Evolutionary conservation across 2,113 vertebrate species (phyloP).

Genomic region (Neogale vison): DNA sequence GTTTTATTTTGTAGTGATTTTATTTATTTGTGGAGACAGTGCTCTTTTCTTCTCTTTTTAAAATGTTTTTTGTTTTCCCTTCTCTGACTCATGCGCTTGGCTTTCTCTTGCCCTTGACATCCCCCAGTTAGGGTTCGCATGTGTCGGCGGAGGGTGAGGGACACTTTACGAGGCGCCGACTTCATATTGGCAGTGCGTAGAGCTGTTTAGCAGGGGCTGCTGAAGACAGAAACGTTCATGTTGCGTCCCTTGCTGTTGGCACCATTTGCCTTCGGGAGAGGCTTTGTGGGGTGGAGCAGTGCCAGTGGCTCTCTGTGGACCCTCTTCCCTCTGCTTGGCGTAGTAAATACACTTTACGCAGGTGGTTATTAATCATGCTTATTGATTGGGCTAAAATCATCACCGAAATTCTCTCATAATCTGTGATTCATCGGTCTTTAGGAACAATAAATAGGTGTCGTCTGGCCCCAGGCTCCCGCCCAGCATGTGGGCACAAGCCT

Average conservation of each 20-base stretch:
- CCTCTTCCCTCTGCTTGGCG: conserved; percentile 55
- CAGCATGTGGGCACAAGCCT: conserved; percentile 46
- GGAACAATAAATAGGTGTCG: conserved; percentile 61
- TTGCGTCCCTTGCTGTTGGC: conserved; percentile 65
- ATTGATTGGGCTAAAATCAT: conserved; percentile 73
- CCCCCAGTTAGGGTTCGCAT: conserved; percentile 66
- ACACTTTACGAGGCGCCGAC: conserved; percentile 54
- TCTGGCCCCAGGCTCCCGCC: conserved; percentile 43
- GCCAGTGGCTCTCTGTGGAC: neutral
- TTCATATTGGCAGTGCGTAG: conserved; percentile 60
- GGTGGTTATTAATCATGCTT: conserved; percentile 76
- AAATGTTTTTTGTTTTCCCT: conserved; percentile 49
- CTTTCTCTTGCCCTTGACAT: conserved; percentile 40
- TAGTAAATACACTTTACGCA: conserved; percentile 64
- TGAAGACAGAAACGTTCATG: conserved; percentile 45
- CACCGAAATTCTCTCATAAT: conserved; percentile 64
- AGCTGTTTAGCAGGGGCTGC: conserved; percentile 70
- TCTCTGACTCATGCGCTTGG: conserved; percentile 17
- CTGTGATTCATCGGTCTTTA: conserved; percentile 69
- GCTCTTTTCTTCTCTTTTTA: neutral
- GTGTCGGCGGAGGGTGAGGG: conserved; percentile 57
- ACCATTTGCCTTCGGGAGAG: conserved; percentile 73
- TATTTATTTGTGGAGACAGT: neutral
- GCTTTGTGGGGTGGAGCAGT: conserved; percentile 24
- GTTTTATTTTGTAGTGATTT: neutral